Conservation (phyloP, 53 echinoderm and acorn worm genomes). For the Echinarachnius parma region DNA sequence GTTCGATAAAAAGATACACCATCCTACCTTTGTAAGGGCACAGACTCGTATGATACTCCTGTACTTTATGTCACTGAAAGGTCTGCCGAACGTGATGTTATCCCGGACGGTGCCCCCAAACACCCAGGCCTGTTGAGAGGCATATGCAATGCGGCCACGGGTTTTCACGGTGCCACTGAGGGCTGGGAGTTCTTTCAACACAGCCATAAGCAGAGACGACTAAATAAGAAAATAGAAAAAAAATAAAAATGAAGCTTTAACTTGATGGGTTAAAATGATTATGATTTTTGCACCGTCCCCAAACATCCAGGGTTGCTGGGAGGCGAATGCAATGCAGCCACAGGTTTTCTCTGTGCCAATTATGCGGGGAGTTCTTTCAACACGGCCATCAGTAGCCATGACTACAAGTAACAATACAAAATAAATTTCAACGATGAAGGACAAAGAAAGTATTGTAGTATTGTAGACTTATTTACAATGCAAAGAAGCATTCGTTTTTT, state of each 20-base stretch:
- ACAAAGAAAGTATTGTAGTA: too few species aligned
- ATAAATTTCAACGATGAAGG: too few species aligned
- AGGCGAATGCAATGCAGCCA: constrained; percentile 70
- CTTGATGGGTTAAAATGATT: too few species aligned
- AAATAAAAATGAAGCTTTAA: too few species aligned
- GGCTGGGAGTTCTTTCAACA: constrained; percentile 81
- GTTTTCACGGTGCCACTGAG: constrained; percentile 54
- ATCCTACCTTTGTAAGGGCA: constrained; percentile 72
- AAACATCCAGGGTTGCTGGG: constrained; percentile 87
- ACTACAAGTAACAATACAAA: constrained; percentile 45
- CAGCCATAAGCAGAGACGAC: constrained; percentile 85
- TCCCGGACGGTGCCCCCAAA: constrained; percentile 75
- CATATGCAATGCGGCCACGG: constrained; percentile 66
- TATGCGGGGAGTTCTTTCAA: constrained; percentile 78
- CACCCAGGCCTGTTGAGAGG: constrained; percentile 89
- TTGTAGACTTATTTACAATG: too few species aligned
- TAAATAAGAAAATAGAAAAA: constrained; percentile 16
- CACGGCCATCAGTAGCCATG: constrained; percentile 79
- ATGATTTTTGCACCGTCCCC: too few species aligned
- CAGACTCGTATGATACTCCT: constrained; percentile 69
- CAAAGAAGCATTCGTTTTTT: too few species aligned
- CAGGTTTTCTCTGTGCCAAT: constrained; percentile 48
- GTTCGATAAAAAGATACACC: not conserved
- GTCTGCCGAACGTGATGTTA: constrained; percentile 81
- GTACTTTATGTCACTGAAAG: constrained; percentile 59